These are phyloP conservation scores for Leptinotarsa texana DNA, from an alignment of 1,140 invertebrate genomes.

Conservation along the genomic window DNA sequence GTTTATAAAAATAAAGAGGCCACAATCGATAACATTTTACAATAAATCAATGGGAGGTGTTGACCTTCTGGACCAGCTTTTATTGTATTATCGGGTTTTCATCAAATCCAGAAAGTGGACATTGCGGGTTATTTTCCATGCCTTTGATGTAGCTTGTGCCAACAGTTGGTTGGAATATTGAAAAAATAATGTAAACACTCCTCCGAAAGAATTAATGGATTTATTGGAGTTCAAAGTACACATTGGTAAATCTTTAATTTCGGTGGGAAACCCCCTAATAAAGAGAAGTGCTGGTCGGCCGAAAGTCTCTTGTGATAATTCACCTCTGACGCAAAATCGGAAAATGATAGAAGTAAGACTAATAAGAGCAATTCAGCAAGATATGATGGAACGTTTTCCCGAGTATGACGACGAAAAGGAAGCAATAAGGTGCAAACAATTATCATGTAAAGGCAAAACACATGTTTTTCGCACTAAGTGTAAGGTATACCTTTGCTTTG, in stretches of 20 bases:
- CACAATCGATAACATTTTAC: slow-evolving; percentile 50
- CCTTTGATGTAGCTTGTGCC: slow-evolving; percentile 21
- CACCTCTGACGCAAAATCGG: background rate
- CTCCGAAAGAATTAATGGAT: background rate
- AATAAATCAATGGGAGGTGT: slow-evolving; percentile 55
- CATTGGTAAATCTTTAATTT: background rate
- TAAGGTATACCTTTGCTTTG: slow-evolving; percentile 15
- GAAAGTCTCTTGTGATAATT: background rate
- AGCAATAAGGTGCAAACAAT: slow-evolving; percentile 19
- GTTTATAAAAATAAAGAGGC: slow-evolving; percentile 50
- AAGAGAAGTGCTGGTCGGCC: background rate
- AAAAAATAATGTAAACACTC: background rate
- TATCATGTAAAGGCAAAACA: slow-evolving; percentile 10
- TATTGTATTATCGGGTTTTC: slow-evolving; percentile 22
- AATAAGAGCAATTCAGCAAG: slow-evolving; percentile 10
- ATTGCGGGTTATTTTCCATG: slow-evolving; percentile 31
- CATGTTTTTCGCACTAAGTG: slow-evolving; percentile 21
- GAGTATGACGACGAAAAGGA: slow-evolving; percentile 21
- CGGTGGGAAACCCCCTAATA: background rate
- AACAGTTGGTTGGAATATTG: slow-evolving; percentile 30
- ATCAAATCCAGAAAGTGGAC: slow-evolving; percentile 30
- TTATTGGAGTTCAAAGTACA: background rate
- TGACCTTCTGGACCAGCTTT: slow-evolving; percentile 45
- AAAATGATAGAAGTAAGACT: slow-evolving; percentile 9
- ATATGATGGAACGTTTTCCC: slow-evolving; percentile 17